Conservation (phyloP, 2,888 invertebrate species). For the Polydrusus cervinus region DNA sequence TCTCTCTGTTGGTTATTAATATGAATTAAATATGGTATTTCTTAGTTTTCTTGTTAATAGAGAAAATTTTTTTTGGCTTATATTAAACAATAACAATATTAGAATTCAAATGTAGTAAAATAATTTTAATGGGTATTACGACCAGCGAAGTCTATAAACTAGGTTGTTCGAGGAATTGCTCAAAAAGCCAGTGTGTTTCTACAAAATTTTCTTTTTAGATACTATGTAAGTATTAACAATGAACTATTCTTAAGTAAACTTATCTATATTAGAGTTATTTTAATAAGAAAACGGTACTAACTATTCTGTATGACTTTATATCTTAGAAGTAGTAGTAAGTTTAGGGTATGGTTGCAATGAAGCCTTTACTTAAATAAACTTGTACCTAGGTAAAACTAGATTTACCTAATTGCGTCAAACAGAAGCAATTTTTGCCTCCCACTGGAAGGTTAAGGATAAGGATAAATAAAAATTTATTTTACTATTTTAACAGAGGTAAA, state of each 20-base stretch:
- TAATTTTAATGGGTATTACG: conserved; percentile 10
- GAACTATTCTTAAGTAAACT: conserved; percentile 47
- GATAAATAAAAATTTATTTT: too few species aligned
- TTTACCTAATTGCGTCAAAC: too few species aligned
- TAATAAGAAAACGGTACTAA: conserved; percentile 55
- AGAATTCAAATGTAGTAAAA: neutral
- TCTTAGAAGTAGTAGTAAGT: conserved; percentile 30
- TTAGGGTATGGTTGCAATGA: conserved; percentile 21
- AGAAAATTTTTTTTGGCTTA: too few species aligned
- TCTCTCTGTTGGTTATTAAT: neutral
- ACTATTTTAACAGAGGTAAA: too few species aligned
- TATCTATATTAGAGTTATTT: conserved; percentile 43
- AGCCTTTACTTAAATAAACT: neutral
- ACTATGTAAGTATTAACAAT: conserved; percentile 47
- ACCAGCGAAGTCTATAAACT: conserved; percentile 33
- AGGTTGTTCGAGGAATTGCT: conserved; percentile 53
- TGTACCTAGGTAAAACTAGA: too few species aligned
- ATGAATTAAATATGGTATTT: too few species aligned
- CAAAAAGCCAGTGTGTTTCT: conserved; percentile 46
- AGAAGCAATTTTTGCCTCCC: too few species aligned
- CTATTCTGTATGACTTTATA: conserved; percentile 38
- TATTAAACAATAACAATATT: too few species aligned
- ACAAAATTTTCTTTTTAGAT: conserved; percentile 48
- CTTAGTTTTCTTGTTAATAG: too few species aligned
- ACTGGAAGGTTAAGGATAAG: too few species aligned